Base-by-base conservation (phyloP, 2,797 vertebrate species). In the Pachyuromys duprasi region DNA sequence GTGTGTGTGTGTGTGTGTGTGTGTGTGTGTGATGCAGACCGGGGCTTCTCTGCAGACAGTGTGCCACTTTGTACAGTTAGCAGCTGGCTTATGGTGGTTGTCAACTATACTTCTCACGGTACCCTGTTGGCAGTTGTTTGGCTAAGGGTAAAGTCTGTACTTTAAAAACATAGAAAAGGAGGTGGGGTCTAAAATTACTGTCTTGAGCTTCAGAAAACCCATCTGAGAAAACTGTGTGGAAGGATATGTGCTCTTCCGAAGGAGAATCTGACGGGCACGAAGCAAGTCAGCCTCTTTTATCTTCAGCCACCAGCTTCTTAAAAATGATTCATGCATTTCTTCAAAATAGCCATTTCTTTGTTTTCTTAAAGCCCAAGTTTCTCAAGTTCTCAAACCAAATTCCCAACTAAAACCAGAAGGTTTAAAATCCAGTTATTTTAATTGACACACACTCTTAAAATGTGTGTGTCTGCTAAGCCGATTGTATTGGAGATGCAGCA, bases 91-190 rank as follows among this genome's bases (percentile, higher is more conserved):
- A 17, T 57, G 49, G 74, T 67, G 39, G 63, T 70, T 78, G 74
- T 65, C 67, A 22, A 90, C 92, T 84, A 93, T 95, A 86, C n/a
- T 92, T 76, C 72, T 94, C 62, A 90, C 81, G n/a, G 78, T 28
- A 45, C 76, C 76, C 82, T 89, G 20, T 89, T 82, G 75, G 62
- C 78, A 94, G 70, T 94, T 91, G 87, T 93, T 98, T 98, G 97
- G 96, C 96, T 94, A 87, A 95, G 84, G 90, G 92, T 82, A 81
- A 97, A 95, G 92, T 91, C 67, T 39, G 63, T 94, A 75, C 96
- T 97, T 97, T 78, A 97, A 91, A 98, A 98, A 96, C 96, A 94
- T 82, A 97, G 3, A 62, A 90, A 96, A 95, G 86, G 95, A 97
- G 76, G 75, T 33, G 60, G 95, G 57, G 89, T 96, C 97, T 94